Evolutionary conservation across 2,797 vertebrate genomes (phyloP).

Genomic region (Salmo trutta): DNA sequence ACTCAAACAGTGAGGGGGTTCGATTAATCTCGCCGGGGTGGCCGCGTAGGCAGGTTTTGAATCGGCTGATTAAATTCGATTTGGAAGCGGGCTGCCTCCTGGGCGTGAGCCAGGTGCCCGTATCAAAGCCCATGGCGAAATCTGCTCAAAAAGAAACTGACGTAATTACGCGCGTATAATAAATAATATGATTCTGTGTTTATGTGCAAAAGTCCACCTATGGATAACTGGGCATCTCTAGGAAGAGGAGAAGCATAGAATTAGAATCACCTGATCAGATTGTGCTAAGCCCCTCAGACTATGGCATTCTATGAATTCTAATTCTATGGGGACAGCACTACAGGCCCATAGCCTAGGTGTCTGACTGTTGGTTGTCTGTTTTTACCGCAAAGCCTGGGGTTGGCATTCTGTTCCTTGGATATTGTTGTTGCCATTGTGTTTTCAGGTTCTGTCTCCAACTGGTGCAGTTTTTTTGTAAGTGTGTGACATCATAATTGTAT

Average conservation of each 20-base stretch:
- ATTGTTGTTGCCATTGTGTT: constrained; percentile 59
- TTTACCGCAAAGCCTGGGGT: background rate
- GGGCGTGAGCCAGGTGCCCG: no score
- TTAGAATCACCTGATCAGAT: background rate
- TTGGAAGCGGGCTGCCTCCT: no score
- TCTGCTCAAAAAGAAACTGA: no score
- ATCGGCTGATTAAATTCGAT: no score
- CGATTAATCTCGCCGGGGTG: no score
- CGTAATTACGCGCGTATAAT: no score
- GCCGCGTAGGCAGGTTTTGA: no score
- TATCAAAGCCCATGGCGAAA: no score
- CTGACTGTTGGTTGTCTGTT: background rate
- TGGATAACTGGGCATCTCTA: background rate
- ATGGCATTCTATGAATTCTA: background rate
- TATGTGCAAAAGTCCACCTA: no score
- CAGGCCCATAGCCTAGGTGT: background rate
- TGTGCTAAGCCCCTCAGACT: no score
- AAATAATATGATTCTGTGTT: background rate
- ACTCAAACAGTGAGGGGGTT: no score
- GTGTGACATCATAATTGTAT: constrained; percentile 34
- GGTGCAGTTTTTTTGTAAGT: constrained; percentile 41
- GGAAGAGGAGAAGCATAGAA: background rate
- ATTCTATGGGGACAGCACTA: background rate
- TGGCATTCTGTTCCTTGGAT: constrained; percentile 42
- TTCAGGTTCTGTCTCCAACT: constrained; percentile 35